Conservation (phyloP, 1,140 invertebrate genomes). For the Papilio xuthus region DNA sequence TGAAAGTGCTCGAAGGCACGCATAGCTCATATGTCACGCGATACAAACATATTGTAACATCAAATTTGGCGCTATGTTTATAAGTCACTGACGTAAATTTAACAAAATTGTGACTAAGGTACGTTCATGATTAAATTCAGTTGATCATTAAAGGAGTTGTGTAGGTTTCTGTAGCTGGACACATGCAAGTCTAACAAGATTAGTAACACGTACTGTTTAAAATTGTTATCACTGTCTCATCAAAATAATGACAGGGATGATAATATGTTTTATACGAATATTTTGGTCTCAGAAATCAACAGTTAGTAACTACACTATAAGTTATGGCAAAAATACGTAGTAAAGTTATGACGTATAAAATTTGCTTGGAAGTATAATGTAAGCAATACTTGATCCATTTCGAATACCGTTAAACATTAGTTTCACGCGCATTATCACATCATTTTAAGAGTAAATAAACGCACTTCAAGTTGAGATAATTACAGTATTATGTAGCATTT, state of each 20-base stretch:
- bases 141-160: background rate
- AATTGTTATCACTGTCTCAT: too few species aligned
- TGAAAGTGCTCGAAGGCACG: slow-evolving; percentile 22
- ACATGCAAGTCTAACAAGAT: too few species aligned
- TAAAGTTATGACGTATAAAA: background rate
- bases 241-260: too few species aligned
- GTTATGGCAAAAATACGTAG: too few species aligned
- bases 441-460: background rate
- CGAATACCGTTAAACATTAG: slow-evolving; percentile 6
- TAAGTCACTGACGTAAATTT: background rate
- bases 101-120: background rate
- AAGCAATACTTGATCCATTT: background rate
- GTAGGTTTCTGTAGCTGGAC: too few species aligned
- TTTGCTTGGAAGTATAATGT: background rate
- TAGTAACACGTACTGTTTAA: too few species aligned
- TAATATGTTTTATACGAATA: too few species aligned
- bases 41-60: background rate
- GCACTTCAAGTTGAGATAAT: background rate
- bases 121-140: background rate
- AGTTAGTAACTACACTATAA: too few species aligned
- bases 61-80: background rate
- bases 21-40: slow-evolving; percentile 20
- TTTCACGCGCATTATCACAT: background rate
- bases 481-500: background rate
- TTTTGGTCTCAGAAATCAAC: too few species aligned